Evolutionary conservation across 1,140 invertebrate genomes (phyloP).

Genomic region (Zeugodacus cucurbitae): DNA sequence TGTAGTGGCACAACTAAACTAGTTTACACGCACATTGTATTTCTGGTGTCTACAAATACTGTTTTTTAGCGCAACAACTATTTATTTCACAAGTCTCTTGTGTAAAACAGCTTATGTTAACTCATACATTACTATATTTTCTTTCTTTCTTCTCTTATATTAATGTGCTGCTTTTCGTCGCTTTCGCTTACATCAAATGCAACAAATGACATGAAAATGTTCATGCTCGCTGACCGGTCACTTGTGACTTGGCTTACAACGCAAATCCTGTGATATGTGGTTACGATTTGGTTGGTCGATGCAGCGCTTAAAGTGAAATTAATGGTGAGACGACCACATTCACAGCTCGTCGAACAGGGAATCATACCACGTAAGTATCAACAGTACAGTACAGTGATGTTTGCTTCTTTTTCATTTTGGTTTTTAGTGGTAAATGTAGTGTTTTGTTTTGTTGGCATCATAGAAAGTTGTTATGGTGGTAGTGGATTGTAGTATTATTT

Average conservation of each 20-base stretch:
- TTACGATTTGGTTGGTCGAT: constrained; percentile 52
- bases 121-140: constrained; percentile 24
- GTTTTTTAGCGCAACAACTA: too few relatives aligned
- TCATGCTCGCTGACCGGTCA: neutral
- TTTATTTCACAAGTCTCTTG: neutral
- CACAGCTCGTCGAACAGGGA: constrained; percentile 95
- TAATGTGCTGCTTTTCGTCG: constrained; percentile 22
- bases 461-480: neutral
- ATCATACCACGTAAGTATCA: constrained; percentile 96
- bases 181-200: neutral
- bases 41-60: neutral
- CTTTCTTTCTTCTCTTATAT: neutral
- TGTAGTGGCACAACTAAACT: neutral
- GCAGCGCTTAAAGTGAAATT: constrained; percentile 96
- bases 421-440: neutral
- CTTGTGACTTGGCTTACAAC: constrained; percentile 27
- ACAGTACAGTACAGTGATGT: neutral
- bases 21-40: neutral
- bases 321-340: constrained; percentile 92
- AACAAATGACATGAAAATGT: constrained; percentile 1
- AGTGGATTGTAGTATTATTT: neutral
- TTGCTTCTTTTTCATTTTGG: neutral
- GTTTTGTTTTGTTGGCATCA: neutral
- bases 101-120: neutral
- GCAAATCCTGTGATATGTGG: constrained; percentile 26